These are phyloP conservation scores for Mus caroli DNA, from an alignment of 2,797 vertebrate genomes.

Conservation along the genomic window DNA sequence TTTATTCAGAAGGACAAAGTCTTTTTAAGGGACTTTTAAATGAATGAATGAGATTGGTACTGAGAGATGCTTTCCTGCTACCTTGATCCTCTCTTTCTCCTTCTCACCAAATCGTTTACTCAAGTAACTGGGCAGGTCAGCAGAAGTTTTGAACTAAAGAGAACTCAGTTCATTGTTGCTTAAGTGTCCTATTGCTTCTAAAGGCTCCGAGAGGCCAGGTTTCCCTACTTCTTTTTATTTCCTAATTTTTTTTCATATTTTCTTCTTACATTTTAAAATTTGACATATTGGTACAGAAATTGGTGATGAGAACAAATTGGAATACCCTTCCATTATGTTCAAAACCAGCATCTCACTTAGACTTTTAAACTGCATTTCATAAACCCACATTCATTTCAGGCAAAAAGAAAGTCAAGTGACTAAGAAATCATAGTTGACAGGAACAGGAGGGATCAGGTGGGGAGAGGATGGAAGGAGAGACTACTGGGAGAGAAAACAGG, in stretches of 20 bases:
- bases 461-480: background rate
- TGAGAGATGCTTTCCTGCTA: background rate
- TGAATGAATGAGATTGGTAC: background rate
- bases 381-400: background rate
- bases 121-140: background rate
- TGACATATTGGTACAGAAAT: background rate
- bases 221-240: background rate
- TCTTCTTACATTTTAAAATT: background rate
- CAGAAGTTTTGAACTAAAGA: background rate
- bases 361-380: background rate
- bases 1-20: background rate
- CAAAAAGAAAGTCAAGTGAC: conserved; percentile 20
- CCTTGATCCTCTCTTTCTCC: background rate
- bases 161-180: background rate
- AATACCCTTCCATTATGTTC: background rate
- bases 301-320: background rate
- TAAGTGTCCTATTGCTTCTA: background rate
- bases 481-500: background rate
- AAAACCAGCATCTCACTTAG: background rate
- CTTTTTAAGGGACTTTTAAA: background rate
- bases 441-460: background rate
- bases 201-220: background rate
- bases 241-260: background rate
- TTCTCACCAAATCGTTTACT: background rate
- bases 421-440: background rate